phyloP scores from a whole-genome alignment of 2,797 vertebrate genomes.

The Sus cebifrons region DNA sequence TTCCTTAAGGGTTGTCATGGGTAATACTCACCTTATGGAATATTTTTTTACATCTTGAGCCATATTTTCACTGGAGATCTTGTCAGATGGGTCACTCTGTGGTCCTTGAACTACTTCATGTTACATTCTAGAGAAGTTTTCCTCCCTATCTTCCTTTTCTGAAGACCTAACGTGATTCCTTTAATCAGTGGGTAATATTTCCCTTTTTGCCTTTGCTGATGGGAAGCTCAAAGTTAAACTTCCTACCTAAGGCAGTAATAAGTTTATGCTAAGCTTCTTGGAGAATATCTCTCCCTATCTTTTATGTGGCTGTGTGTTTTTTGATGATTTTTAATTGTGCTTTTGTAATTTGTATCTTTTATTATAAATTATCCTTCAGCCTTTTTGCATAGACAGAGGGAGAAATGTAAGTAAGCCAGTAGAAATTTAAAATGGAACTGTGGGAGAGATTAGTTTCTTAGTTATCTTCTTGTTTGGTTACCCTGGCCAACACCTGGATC shows the following conservation, averaged over 20 bases:
- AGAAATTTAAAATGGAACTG: not conserved
- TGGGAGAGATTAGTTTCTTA: not conserved
- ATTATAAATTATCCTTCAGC: not conserved
- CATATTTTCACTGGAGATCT: not conserved
- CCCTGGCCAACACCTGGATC: not conserved
- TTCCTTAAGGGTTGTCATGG: not conserved
- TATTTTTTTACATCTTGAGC: not conserved
- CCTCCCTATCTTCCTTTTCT: not conserved
- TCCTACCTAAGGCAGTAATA: not conserved
- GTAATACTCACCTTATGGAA: not conserved
- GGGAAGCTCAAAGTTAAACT: not conserved
- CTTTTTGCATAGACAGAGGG: not conserved
- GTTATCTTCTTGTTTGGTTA: not conserved
- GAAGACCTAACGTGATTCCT: not conserved
- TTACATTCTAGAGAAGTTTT: not conserved
- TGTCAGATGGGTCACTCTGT: not conserved
- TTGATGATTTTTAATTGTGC: not conserved
- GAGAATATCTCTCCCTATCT: not conserved
- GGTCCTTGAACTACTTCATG: not conserved
- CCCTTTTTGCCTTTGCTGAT: not conserved
- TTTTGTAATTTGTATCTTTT: not conserved
- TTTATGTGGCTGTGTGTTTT: not conserved
- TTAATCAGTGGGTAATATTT: not conserved
- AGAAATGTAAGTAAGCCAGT: too few species aligned
- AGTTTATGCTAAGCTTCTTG: conserved; percentile 13